Conservation (phyloP, 2,113 vertebrate genomes). For the Mystacornis crossleyi region DNA sequence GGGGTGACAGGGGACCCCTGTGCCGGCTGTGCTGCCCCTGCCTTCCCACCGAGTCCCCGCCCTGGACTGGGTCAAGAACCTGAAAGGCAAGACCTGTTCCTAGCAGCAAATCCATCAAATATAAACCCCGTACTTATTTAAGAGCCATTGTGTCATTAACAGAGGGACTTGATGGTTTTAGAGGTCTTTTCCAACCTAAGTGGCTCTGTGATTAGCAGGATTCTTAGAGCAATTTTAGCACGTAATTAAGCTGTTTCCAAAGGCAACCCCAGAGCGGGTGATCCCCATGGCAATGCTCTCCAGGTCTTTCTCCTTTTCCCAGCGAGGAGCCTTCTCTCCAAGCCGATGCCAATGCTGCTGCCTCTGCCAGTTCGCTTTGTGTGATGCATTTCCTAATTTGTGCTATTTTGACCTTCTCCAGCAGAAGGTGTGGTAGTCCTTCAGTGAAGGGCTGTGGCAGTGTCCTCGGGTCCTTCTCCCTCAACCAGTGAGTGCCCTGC, state of each 20-base stretch:
- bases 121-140: neutral
- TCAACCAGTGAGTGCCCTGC: neutral
- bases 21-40: neutral
- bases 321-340: neutral
- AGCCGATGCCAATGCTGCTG: neutral
- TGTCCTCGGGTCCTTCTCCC: neutral
- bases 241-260: neutral
- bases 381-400: neutral
- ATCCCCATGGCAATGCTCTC: neutral
- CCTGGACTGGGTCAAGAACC: neutral
- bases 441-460: neutral
- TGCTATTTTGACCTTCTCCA: slow-evolving; percentile 62
- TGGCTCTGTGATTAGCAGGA: neutral
- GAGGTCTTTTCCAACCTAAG: neutral
- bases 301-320: neutral
- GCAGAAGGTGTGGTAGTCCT: slow-evolving; percentile 51
- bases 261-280: neutral
- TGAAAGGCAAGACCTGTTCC: neutral
- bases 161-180: neutral
- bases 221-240: neutral
- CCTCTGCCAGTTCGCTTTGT: neutral
- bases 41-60: neutral
- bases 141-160: neutral
- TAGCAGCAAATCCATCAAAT: neutral
- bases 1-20: too few relatives aligned